Conservation (phyloP, 1,140 invertebrate species). For the Ostrea denselamellosa region DNA sequence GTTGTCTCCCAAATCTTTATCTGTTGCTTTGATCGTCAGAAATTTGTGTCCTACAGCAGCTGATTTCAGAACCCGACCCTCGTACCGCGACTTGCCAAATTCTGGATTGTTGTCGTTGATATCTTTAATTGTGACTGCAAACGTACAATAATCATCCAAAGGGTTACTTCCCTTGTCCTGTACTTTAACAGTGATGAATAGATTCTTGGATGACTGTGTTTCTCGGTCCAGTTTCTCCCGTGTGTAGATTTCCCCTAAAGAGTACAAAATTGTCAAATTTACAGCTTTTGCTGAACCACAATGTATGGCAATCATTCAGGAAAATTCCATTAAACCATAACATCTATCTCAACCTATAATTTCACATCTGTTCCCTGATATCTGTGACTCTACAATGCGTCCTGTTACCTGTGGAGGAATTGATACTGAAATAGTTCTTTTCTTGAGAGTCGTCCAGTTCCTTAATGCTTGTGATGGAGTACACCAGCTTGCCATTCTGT, state of each 20-base stretch:
- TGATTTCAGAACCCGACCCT: slow-evolving; percentile 37
- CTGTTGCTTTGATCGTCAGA: slow-evolving; percentile 45
- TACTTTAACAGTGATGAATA: slow-evolving; percentile 47
- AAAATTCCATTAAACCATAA: too few relatives aligned
- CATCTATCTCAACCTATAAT: too few relatives aligned
- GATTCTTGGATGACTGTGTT: slow-evolving; percentile 12
- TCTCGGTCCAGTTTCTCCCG: slow-evolving; percentile 36
- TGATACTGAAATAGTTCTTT: slow-evolving; percentile 27
- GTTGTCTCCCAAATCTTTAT: slow-evolving; percentile 47
- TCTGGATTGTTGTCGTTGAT: slow-evolving; percentile 48
- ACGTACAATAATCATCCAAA: slow-evolving; percentile 51
- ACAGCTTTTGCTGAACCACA: neutral
- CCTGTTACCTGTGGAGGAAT: slow-evolving; percentile 1
- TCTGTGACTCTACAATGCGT: neutral
- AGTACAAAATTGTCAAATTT: neutral
- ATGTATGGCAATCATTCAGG: too few relatives aligned
- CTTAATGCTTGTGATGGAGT: slow-evolving; percentile 24
- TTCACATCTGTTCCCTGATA: too few relatives aligned
- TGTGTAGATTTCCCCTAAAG: slow-evolving; percentile 34
- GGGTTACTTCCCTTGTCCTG: slow-evolving; percentile 47
- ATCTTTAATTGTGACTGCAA: slow-evolving; percentile 41
- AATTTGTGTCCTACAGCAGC: slow-evolving; percentile 23
- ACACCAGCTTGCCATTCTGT: slow-evolving; percentile 48
- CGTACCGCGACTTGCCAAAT: slow-evolving; percentile 3
- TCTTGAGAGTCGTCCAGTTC: slow-evolving; percentile 10